These are phyloP conservation scores for Anguilla japonica DNA, from an alignment of 2,113 vertebrate species.

Conservation along the genomic window DNA sequence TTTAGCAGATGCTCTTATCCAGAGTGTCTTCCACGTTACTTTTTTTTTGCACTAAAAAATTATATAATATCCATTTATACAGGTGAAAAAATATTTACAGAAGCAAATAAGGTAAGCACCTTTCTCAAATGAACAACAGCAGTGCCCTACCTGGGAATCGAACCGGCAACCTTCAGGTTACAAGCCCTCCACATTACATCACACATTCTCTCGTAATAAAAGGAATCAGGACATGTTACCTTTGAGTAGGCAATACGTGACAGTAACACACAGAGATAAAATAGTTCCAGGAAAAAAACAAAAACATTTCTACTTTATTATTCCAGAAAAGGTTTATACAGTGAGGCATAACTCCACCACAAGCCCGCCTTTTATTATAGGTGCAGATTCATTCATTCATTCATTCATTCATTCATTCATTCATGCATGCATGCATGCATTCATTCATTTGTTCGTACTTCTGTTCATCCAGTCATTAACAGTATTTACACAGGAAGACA, in stretches of 20 bases:
- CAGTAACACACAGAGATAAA: conserved; percentile 7
- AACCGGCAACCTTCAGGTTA: too few species aligned
- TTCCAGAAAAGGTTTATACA: conserved; percentile 77
- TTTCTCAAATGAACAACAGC: too few species aligned
- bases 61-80: too few species aligned
- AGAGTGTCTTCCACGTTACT: too few species aligned
- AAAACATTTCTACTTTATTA: conserved; percentile 83
- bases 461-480: conserved; percentile 46
- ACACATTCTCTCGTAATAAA: too few species aligned
- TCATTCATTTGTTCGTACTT: conserved; percentile 14
- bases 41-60: too few species aligned
- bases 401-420: conserved; percentile 66
- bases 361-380: not conserved
- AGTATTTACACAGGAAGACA: conserved; percentile 81
- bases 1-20: too few species aligned
- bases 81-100: too few species aligned
- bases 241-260: not conserved
- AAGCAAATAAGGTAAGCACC: too few species aligned
- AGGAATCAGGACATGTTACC: too few species aligned
- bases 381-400: not conserved
- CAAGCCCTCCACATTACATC: too few species aligned
- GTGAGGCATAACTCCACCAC: not conserved
- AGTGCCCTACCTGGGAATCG: too few species aligned
- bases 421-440: conserved; percentile 58
- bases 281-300: conserved; percentile 60